Evolutionary conservation across 2,888 invertebrate genomes (phyloP).

Genomic region (Rhimphoctona megacephalus): DNA sequence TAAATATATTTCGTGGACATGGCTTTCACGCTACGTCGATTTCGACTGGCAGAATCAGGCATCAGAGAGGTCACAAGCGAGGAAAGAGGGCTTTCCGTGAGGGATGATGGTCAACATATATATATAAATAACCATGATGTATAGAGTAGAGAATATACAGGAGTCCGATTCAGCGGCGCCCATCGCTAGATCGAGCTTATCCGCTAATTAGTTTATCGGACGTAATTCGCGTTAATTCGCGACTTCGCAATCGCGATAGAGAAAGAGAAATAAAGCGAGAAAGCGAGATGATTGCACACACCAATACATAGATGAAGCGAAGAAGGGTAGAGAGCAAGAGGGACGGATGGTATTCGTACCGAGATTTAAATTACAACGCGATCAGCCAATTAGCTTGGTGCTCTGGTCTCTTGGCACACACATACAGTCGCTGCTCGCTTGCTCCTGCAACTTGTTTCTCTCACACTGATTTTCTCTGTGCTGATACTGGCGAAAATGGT

Average conservation of each 20-base stretch:
- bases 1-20: constrained; percentile 47
- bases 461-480: constrained; percentile 47
- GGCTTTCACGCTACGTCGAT: constrained; percentile 52
- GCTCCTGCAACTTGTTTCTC: constrained; percentile 16
- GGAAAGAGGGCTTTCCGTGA: constrained; percentile 34
- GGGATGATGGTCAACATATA: not conserved
- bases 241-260: constrained; percentile 66
- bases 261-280: constrained; percentile 18
- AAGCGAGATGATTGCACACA: constrained; percentile 33
- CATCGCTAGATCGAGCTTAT: constrained; percentile 70
- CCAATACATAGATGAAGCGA: constrained; percentile 52
- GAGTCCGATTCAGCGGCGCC: constrained; percentile 43
- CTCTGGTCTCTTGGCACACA: constrained; percentile 59
- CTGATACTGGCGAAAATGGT: constrained; percentile 55
- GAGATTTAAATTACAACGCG: constrained; percentile 79
- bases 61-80: constrained; percentile 35
- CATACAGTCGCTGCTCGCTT: not conserved
- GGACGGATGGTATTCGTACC: constrained; percentile 64
- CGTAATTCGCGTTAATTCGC: constrained; percentile 79
- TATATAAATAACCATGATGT: constrained; percentile 11
- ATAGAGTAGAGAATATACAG: not conserved
- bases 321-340: constrained; percentile 35
- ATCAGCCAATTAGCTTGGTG: constrained; percentile 77
- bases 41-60: constrained; percentile 26
- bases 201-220: constrained; percentile 80